Evolutionary conservation across 2,113 vertebrate genomes (phyloP).

Genomic region (Microcebus ravelobensis): DNA sequence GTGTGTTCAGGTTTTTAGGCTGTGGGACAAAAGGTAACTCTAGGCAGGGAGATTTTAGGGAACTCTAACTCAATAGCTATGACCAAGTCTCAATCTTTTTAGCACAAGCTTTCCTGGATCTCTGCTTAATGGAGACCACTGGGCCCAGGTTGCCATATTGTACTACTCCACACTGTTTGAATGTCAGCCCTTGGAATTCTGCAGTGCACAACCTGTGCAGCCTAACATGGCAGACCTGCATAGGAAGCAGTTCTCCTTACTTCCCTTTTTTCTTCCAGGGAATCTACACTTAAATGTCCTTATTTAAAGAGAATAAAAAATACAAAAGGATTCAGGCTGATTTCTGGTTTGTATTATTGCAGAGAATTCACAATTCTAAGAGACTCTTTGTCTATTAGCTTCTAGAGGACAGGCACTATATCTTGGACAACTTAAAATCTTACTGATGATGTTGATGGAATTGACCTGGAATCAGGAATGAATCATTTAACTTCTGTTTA

Average conservation of each 20-base stretch:
- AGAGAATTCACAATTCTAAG: neutral
- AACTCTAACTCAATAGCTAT: neutral
- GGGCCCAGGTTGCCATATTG: neutral
- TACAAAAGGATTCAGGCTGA: neutral
- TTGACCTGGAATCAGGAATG: neutral
- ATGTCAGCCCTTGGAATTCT: conserved; percentile 3
- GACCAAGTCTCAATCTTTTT: neutral
- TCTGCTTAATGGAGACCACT: neutral
- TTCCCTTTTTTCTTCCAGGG: neutral
- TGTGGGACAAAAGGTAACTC: conserved; percentile 6
- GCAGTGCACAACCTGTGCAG: neutral
- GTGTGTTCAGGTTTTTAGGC: neutral
- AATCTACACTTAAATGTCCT: neutral
- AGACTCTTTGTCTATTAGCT: neutral
- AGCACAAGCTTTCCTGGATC: neutral
- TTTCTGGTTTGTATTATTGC: neutral
- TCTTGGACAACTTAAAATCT: neutral
- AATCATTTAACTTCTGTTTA: neutral
- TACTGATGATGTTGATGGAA: neutral
- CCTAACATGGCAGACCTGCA: neutral
- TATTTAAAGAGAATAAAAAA: conserved; percentile 34
- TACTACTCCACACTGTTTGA: neutral
- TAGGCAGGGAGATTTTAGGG: neutral
- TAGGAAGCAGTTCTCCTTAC: neutral
- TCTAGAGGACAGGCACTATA: neutral